Evolutionary conservation across 2,888 invertebrate species (phyloP), one percentile per base, ranked within the genome.

Genomic region (Netelia melanura): DNA sequence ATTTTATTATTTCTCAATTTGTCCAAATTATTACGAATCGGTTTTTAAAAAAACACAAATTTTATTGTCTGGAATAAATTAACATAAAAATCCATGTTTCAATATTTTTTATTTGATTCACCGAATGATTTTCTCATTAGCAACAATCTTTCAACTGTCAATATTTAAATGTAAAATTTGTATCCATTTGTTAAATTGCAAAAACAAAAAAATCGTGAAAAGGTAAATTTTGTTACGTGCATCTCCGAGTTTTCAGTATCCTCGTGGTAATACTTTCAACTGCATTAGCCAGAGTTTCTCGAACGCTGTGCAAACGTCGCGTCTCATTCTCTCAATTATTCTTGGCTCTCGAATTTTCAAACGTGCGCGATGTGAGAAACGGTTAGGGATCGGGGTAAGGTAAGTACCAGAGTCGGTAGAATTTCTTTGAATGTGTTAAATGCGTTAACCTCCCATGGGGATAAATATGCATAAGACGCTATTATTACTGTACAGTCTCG

Each of bases 391-490:
- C n/a, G 25, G 14, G 14, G 56, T 70, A 64, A 71, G 62, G 48
- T 71, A 71, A 61, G 70, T 65, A 52, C 62, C 62, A 52, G 58
- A 43, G 64, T 58, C 43, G 64, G 54, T 30, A 71, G 21, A 79
- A 54, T 44, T 30, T 79, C 71, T 79, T 79, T 58, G 77, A 70
- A 62, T 17, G 70, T 43, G 71, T 65, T 54, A 56, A 71, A 65
- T 62, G 79, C 71, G 62, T 70, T 64, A 64, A 71, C 43, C 48
- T 64, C 38, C 30, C 75, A 64, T 11, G 17, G 21, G 25, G 11
- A 14, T 48, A 48, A 48, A 70, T 67, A 38, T 17, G 17, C 17
- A 17, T 5, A 75, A 74, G 17, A 0, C 48, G 62, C 64, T 62
- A 75, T 75, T 75, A 75, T 52, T 48, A 48, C 21, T 2, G 64